These are phyloP conservation scores for Rhynchophorus ferrugineus DNA, from an alignment of 1,140 invertebrate genomes.

Conservation along the genomic window DNA sequence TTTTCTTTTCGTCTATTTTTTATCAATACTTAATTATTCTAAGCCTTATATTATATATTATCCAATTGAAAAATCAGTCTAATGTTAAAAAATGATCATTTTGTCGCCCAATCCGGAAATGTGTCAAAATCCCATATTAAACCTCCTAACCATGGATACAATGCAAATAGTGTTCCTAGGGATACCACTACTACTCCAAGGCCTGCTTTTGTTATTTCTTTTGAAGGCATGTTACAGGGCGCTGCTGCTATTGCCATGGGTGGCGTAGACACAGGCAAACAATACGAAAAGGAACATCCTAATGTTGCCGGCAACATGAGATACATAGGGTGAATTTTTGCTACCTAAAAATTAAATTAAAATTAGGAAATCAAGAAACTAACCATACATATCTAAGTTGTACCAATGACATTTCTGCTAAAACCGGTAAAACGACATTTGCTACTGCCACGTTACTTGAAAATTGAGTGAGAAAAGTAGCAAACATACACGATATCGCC, in stretches of 20 bases:
- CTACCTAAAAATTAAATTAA: slow-evolving; percentile 22
- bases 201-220: slow-evolving; percentile 58
- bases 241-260: slow-evolving; percentile 93
- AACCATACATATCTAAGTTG: neutral
- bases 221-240: slow-evolving; percentile 66
- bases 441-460: slow-evolving; percentile 79
- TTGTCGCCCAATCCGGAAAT: slow-evolving; percentile 45
- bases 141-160: slow-evolving; percentile 44
- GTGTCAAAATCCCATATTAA: slow-evolving; percentile 48
- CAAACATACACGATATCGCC: slow-evolving; percentile 48
- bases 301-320: slow-evolving; percentile 78
- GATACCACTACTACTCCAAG: slow-evolving; percentile 37
- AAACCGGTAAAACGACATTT: slow-evolving; percentile 74
- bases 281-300: slow-evolving; percentile 70
- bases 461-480: slow-evolving; percentile 66
- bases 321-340: slow-evolving; percentile 70
- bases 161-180: slow-evolving; percentile 34
- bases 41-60: no score
- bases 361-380: neutral
- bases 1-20: no score
- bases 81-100: neutral
- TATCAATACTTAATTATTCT: no score
- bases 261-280: slow-evolving; percentile 70
- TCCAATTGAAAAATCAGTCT: neutral
- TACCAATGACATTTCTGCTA: slow-evolving; percentile 57